Percentiles rank a stretch among this genome's conserved stretches.
Evolutionary conservation across 2,113 vertebrate species (phyloP).

Genomic region (Ploceus nigricollis): DNA sequence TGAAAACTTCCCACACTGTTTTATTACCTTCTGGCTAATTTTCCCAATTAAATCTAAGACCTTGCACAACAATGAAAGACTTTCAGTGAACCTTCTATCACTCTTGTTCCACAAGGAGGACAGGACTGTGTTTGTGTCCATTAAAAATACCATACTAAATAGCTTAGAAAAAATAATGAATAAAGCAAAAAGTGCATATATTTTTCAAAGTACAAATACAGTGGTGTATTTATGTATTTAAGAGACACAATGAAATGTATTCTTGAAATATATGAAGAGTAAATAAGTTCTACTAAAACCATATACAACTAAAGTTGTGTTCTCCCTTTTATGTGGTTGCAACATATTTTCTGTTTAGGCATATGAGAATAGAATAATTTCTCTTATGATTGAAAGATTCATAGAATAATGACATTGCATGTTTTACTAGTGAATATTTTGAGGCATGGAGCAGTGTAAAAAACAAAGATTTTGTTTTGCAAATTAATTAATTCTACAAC

Average conservation of each 20-base stretch:
- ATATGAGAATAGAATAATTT: neutral
- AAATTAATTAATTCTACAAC: constrained; percentile 28
- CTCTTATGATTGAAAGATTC: neutral
- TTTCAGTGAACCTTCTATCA: neutral
- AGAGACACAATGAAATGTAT: neutral
- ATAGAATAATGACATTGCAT: neutral
- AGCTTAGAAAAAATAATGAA: neutral
- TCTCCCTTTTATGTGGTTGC: neutral
- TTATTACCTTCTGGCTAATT: neutral
- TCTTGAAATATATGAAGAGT: neutral
- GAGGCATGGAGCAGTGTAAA: neutral
- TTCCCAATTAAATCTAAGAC: neutral
- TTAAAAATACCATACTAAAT: neutral
- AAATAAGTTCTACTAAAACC: neutral
- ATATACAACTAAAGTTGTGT: neutral
- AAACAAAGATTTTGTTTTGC: neutral
- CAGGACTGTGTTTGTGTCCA: neutral
- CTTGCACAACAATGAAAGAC: neutral
- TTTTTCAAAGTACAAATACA: neutral
- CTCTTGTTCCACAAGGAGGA: neutral
- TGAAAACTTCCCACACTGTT: neutral
- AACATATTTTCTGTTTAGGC: neutral
- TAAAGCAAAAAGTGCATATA: neutral
- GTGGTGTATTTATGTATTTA: neutral
- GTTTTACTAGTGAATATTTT: neutral